These are phyloP conservation scores for Steinernema carpocapsae DNA, from an alignment of 2,888 invertebrate species.

Conservation along the genomic window DNA sequence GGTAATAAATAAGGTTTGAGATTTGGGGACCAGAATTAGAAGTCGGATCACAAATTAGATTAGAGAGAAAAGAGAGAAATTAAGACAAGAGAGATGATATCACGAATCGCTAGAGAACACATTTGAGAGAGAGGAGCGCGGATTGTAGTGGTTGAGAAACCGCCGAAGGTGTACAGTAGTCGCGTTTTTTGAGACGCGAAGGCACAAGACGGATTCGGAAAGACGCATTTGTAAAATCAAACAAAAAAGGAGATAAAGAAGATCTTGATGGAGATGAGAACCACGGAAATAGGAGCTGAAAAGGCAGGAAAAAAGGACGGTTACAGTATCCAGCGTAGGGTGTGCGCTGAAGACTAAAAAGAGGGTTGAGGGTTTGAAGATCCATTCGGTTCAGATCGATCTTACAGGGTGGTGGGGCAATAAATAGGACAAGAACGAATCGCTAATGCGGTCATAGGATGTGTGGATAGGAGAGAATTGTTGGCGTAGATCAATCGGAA, in stretches of 20 bases:
- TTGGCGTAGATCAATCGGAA: constrained; percentile 1
- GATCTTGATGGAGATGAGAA: constrained; percentile 32
- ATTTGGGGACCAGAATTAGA: constrained; percentile 26
- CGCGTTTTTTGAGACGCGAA: not conserved
- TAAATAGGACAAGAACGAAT: constrained; percentile 32
- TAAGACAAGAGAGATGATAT: constrained; percentile 25
- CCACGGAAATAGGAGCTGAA: not conserved
- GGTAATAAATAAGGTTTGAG: constrained; percentile 28
- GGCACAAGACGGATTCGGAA: constrained; percentile 34
- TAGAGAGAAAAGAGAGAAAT: not conserved
- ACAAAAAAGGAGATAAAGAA: not conserved
- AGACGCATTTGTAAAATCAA: not conserved
- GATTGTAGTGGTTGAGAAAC: not conserved
- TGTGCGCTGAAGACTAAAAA: not conserved
- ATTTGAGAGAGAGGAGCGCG: not conserved
- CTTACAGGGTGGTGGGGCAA: not conserved
- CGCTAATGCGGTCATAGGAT: constrained; percentile 17
- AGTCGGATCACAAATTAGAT: not conserved
- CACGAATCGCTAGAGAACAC: constrained; percentile 26
- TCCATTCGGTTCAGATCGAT: constrained; percentile 15
- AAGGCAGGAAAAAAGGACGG: not conserved
- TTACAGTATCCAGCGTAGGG: not conserved
- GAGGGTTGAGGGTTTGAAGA: not conserved
- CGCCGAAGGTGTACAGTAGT: not conserved
- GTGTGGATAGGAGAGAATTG: not conserved